Evolutionary conservation across 2,888 invertebrate species (phyloP).

Genomic region (Xylota sylvarum): DNA sequence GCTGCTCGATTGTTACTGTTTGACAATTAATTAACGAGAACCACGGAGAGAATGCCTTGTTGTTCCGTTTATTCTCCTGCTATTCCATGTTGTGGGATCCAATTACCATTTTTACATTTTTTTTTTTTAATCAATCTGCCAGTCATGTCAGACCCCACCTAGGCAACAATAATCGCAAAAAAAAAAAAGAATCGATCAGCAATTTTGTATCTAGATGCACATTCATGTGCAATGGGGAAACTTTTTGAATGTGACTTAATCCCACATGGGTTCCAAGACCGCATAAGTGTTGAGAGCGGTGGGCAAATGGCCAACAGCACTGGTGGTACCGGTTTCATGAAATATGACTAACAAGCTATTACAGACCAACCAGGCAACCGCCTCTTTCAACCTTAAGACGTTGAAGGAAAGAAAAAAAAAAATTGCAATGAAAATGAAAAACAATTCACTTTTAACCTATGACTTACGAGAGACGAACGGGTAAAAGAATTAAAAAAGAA

Average conservation of each 20-base stretch:
- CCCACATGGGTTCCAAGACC: constrained; percentile 33
- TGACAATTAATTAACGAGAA: constrained; percentile 71
- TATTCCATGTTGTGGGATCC: constrained; percentile 20
- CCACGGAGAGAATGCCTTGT: constrained; percentile 46
- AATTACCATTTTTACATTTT: constrained; percentile 37
- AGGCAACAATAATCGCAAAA: constrained; percentile 9
- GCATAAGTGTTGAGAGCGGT: constrained; percentile 28
- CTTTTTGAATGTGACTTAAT: constrained; percentile 38
- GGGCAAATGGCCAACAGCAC: constrained; percentile 45
- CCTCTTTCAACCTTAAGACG: constrained; percentile 32
- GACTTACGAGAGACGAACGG: constrained; percentile 34
- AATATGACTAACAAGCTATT: constrained; percentile 60
- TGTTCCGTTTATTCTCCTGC: constrained; percentile 52
- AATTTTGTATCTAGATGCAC: constrained; percentile 36
- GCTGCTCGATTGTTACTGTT: constrained; percentile 47
- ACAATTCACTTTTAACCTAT: constrained; percentile 67
- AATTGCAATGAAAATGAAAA: constrained; percentile 49
- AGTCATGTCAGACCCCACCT: constrained; percentile 38
- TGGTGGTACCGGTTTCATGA: constrained; percentile 56
- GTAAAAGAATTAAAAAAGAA: background rate
- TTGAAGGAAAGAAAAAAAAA: background rate
- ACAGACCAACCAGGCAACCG: constrained; percentile 23
- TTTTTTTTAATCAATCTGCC: constrained; percentile 20
- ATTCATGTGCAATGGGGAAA: constrained; percentile 7
- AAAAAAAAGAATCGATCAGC: background rate